Percentiles rank a stretch among this genome's conserved stretches.
Conservation (phyloP, 2,113 vertebrate species). For the Odocoileus virginianus region DNA sequence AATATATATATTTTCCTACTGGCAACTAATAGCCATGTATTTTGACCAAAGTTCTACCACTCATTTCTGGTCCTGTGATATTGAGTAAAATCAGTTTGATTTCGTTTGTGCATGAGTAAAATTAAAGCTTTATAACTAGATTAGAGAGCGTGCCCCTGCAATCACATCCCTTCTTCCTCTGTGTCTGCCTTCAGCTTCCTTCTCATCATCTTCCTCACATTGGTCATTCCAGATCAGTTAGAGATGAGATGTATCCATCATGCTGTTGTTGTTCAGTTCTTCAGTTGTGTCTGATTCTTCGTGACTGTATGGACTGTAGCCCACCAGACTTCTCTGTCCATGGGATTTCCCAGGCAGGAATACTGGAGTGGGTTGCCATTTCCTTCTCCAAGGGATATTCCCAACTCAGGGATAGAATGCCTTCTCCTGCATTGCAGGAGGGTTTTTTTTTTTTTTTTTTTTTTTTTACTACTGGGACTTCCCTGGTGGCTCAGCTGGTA, state of each 20-base stretch:
- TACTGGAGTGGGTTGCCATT: not conserved
- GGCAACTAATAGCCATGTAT: not conserved
- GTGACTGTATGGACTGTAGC: not conserved
- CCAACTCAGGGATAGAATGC: not conserved
- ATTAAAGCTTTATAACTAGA: not conserved
- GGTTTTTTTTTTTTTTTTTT: not conserved
- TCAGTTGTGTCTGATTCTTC: not conserved
- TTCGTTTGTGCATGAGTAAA: not conserved
- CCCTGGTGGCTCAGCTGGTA: not conserved
- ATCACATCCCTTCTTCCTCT: too few relatives aligned
- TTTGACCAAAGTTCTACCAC: not conserved
- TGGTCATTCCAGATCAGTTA: accelerated
- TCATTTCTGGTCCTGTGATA: not conserved
- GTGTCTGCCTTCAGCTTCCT: too few relatives aligned
- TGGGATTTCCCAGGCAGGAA: not conserved
- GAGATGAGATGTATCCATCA: not conserved
- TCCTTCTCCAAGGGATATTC: not conserved
- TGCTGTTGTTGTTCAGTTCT: not conserved
- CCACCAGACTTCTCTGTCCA: not conserved
- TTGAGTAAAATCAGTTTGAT: not conserved
- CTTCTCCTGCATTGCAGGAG: not conserved
- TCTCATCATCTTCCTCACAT: not conserved
- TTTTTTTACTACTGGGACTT: not conserved
- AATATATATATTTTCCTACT: not conserved
- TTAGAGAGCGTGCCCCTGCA: accelerated